Conservation (phyloP, 2,888 invertebrate genomes). For the Heliothis peltigera region DNA sequence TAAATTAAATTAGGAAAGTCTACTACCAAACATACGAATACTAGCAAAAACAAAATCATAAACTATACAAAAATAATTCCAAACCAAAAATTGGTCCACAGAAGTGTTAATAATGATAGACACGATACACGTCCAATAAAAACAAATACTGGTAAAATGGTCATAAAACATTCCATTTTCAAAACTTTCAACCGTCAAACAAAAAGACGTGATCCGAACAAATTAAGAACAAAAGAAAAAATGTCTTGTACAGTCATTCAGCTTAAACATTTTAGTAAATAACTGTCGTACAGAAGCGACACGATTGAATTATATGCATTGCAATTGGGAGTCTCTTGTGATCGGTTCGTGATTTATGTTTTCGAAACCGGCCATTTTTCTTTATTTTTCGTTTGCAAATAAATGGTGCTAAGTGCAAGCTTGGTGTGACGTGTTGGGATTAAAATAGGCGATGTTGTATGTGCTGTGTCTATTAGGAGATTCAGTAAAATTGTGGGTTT, state of each 20-base stretch:
- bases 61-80: background rate
- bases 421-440: slow-evolving; percentile 36
- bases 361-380: slow-evolving; percentile 11
- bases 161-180: background rate
- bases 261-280: slow-evolving; percentile 38
- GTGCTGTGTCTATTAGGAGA: background rate
- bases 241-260: background rate
- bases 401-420: slow-evolving; percentile 31
- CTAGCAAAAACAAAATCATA: background rate
- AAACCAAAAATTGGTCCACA: background rate
- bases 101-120: background rate
- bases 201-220: background rate
- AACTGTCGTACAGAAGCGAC: slow-evolving; percentile 37
- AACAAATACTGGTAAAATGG: background rate
- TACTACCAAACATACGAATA: too few relatives aligned
- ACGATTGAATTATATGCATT: slow-evolving; percentile 58
- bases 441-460: slow-evolving; percentile 27
- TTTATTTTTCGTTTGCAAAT: slow-evolving; percentile 38
- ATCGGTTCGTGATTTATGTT: slow-evolving; percentile 56
- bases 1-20: too few relatives aligned
- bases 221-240: slow-evolving; percentile 17
- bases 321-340: slow-evolving; percentile 42
- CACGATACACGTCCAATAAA: background rate
- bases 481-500: background rate
- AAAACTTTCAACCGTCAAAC: background rate